Evolutionary conservation across 2,888 invertebrate genomes (phyloP).

Genomic region (Apamea monoglypha): DNA sequence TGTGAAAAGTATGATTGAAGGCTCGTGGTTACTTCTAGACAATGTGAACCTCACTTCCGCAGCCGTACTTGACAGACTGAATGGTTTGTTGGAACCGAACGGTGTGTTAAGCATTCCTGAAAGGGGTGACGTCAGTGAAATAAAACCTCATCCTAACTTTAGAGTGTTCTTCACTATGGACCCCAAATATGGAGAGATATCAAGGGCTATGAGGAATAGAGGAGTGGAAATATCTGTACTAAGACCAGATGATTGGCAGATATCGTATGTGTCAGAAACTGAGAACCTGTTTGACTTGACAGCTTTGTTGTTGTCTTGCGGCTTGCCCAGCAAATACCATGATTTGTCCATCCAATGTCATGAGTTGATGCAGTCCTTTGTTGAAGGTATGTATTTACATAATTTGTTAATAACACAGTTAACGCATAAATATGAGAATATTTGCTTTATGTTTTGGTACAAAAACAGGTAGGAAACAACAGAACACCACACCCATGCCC

Average conservation of each 20-base stretch:
- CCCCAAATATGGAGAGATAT: conserved; percentile 98
- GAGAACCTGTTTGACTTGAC: conserved; percentile 83
- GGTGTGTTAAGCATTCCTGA: conserved; percentile 97
- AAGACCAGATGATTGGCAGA: conserved; percentile 78
- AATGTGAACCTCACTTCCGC: conserved; percentile 99
- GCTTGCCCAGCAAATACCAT: conserved; percentile 81
- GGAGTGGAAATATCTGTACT: conserved; percentile 95
- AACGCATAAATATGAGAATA: neutral
- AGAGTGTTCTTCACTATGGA: conserved; percentile 98
- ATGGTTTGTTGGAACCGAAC: conserved; percentile 97
- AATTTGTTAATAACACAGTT: neutral
- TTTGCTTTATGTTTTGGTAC: neutral
- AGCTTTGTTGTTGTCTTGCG: conserved; percentile 83
- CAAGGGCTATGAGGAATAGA: conserved; percentile 99
- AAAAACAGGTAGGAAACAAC: neutral
- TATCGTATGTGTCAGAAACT: conserved; percentile 77
- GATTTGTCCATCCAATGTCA: conserved; percentile 82
- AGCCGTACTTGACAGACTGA: conserved; percentile 98
- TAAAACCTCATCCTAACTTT: conserved; percentile 97
- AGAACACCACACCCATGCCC: neutral
- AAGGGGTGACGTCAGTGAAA: conserved; percentile 95
- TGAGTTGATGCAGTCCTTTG: conserved; percentile 82
- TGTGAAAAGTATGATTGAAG: conserved; percentile 95
- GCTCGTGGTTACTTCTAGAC: conserved; percentile 96
- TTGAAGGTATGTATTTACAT: conserved; percentile 82